Evolutionary conservation across 2,797 vertebrate genomes (phyloP).

Genomic region (Crocidura indochinensis): DNA sequence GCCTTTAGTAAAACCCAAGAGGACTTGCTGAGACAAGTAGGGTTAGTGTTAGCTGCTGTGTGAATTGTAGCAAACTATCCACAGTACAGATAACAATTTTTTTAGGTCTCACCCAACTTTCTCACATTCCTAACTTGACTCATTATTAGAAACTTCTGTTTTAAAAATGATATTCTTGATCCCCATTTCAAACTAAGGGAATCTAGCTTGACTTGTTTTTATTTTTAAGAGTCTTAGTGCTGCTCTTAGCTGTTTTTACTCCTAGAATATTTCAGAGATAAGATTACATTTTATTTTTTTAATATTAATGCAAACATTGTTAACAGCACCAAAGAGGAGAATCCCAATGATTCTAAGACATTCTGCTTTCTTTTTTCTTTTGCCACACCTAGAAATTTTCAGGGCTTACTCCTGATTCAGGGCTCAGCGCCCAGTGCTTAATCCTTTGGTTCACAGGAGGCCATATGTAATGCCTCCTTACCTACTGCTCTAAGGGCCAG

Average conservation of each 20-base stretch:
- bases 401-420: too few relatives aligned
- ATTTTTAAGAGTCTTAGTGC: not conserved
- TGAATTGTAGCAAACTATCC: slow-evolving; percentile 17
- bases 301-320: not conserved
- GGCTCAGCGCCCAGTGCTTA: not conserved
- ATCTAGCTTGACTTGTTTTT: not conserved
- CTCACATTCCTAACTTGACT: not conserved
- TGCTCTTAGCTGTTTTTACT: not conserved
- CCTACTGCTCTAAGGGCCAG: not conserved
- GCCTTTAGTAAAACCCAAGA: slow-evolving; percentile 36
- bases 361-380: not conserved
- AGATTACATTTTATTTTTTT: not conserved
- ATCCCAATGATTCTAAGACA: not conserved
- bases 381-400: not conserved
- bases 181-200: not conserved
- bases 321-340: slow-evolving; percentile 7
- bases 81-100: not conserved
- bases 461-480: not conserved
- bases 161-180: slow-evolving; percentile 36
- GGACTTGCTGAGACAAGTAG: slow-evolving; percentile 54
- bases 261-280: slow-evolving; percentile 45
- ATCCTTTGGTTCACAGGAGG: not conserved
- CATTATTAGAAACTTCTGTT: slow-evolving; percentile 49
- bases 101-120: not conserved
- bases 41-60: slow-evolving; percentile 49